Evolutionary conservation across 2,888 invertebrate genomes (phyloP).

Genomic region (Anoplius nigerrimus): DNA sequence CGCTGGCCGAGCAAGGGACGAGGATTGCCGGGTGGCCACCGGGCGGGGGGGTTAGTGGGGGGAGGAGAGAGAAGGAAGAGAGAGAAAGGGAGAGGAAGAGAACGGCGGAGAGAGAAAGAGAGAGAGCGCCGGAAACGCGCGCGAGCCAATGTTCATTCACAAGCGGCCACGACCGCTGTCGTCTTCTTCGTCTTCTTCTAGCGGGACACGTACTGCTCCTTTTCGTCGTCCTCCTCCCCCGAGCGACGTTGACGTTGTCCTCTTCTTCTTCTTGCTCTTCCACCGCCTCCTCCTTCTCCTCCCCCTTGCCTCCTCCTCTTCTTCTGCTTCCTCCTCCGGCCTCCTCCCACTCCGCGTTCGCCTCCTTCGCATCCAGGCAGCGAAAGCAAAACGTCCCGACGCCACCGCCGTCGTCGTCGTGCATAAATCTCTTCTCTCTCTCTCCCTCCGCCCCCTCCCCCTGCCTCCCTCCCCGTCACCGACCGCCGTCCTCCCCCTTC

Average conservation of each 20-base stretch:
- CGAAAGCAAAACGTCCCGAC: conserved; percentile 67
- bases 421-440: conserved; percentile 66
- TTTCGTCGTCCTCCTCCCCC: conserved; percentile 24
- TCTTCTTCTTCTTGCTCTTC: conserved; percentile 41
- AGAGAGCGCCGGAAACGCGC: conserved; percentile 71
- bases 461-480: conserved; percentile 19
- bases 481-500: conserved; percentile 15
- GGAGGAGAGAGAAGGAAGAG: conserved; percentile 39
- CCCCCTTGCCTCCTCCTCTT: conserved; percentile 25
- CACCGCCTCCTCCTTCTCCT: conserved; percentile 26
- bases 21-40: too few relatives aligned
- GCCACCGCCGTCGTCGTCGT: conserved; percentile 58
- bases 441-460: conserved; percentile 16
- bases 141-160: conserved; percentile 75
- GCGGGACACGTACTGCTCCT: conserved; percentile 43
- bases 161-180: conserved; percentile 59
- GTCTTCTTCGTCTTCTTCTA: conserved; percentile 49
- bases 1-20: conserved; percentile 12
- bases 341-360: conserved; percentile 48
- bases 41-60: too few relatives aligned
- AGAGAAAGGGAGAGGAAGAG: conserved; percentile 36
- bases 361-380: conserved; percentile 53
- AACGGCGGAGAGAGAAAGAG: conserved; percentile 40
- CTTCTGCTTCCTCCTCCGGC: conserved; percentile 50
- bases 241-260: conserved; percentile 2